Conservation (phyloP, 2,888 invertebrate genomes). For the Ischnura elegans region DNA sequence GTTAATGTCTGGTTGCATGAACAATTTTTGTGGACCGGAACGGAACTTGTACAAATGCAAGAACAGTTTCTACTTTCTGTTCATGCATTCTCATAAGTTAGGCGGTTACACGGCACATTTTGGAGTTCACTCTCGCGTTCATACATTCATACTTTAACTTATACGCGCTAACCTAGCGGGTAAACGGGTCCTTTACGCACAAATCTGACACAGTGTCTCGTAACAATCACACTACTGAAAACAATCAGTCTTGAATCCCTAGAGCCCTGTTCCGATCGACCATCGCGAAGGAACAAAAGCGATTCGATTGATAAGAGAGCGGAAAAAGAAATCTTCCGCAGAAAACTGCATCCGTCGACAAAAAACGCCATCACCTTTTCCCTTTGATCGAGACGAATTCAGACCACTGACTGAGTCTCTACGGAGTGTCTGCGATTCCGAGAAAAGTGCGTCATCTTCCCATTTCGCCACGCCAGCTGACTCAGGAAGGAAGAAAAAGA, state of each 20-base stretch:
- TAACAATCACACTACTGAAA: no score
- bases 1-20: no score
- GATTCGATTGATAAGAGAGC: not conserved
- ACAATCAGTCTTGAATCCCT: not conserved
- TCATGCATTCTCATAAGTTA: no score
- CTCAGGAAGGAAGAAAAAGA: not conserved
- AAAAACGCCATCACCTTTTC: not conserved
- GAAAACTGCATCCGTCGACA: not conserved
- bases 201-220: no score
- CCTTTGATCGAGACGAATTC: not conserved
- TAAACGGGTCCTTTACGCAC: no score
- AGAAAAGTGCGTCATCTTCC: slow-evolving; percentile 14
- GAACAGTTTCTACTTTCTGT: no score
- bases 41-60: no score
- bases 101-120: no score
- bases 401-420: not conserved
- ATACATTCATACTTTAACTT: no score
- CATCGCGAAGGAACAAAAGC: not conserved
- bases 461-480: slow-evolving; percentile 8
- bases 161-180: no score
- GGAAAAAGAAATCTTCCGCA: not conserved
- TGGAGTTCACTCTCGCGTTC: no score
- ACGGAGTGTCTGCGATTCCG: not conserved
- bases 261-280: not conserved
- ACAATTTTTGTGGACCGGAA: no score